Conservation (phyloP, 1,140 invertebrate species). For the Dufourea novaeangliae region DNA sequence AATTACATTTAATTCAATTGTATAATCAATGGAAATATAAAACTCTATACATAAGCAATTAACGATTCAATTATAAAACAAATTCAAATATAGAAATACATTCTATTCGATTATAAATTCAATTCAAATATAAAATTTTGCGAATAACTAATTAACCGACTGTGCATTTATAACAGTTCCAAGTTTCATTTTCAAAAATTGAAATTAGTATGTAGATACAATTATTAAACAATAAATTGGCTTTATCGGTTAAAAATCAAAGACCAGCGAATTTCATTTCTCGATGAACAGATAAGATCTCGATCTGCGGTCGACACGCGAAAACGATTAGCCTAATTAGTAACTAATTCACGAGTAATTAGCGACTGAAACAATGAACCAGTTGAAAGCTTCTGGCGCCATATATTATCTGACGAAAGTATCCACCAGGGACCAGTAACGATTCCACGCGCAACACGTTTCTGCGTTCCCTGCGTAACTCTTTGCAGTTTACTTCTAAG, state of each 20-base stretch:
- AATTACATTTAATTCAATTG: too few relatives aligned
- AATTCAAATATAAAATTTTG: too few relatives aligned
- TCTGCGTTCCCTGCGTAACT: not conserved
- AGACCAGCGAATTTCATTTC: not conserved
- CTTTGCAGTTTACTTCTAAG: not conserved
- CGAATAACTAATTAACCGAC: too few relatives aligned
- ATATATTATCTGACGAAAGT: conserved; percentile 7
- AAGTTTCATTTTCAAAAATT: too few relatives aligned
- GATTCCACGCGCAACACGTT: conserved; percentile 19
- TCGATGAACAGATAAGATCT: too few relatives aligned
- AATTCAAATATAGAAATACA: too few relatives aligned
- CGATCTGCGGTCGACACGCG: not conserved
- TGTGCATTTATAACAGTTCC: too few relatives aligned
- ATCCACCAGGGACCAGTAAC: conserved; percentile 2
- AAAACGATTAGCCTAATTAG: conserved; percentile 20
- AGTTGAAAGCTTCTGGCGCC: conserved; percentile 22
- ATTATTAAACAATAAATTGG: not conserved
- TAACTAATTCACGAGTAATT: conserved; percentile 29
- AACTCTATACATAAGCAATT: too few relatives aligned
- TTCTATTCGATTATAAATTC: too few relatives aligned
- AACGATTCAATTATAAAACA: too few relatives aligned
- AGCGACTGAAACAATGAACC: conserved; percentile 18
- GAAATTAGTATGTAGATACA: too few relatives aligned
- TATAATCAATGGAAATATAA: too few relatives aligned
- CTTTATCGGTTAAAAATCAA: not conserved